Evolutionary conservation across 2,797 vertebrate genomes (phyloP).

Genomic region (Limnodromus scolopaceus): DNA sequence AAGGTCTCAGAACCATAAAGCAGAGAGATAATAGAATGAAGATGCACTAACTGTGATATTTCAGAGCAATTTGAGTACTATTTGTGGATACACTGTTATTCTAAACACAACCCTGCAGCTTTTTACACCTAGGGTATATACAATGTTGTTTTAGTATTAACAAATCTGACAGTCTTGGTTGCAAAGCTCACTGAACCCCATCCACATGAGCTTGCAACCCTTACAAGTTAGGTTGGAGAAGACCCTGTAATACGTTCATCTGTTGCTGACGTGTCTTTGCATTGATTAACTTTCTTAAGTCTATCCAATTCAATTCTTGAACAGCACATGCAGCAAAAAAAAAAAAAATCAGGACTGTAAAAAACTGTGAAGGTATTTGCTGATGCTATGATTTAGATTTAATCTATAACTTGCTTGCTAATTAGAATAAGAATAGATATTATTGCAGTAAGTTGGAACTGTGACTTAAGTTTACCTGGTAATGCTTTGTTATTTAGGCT

Average conservation of each 20-base stretch:
- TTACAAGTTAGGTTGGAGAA: not conserved
- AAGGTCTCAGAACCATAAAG: conserved; percentile 56
- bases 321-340: not conserved
- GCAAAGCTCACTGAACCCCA: not conserved
- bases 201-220: not conserved
- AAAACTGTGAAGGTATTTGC: not conserved
- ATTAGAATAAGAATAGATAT: not conserved
- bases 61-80: conserved; percentile 10
- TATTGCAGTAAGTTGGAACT: not conserved
- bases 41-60: conserved; percentile 42
- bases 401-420: not conserved
- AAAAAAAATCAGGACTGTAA: not conserved
- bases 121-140: not conserved
- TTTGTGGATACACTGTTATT: conserved; percentile 29
- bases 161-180: not conserved
- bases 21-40: conserved; percentile 31
- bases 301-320: not conserved
- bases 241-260: not conserved
- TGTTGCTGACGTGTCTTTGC: not conserved
- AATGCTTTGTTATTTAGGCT: not conserved
- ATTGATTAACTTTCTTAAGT: not conserved
- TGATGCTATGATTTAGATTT: not conserved
- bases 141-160: not conserved
- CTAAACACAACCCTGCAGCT: conserved; percentile 1
- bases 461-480: not conserved